These are phyloP conservation scores for Cepphus grylle DNA, from an alignment of 2,113 vertebrate species.

Conservation along the genomic window DNA sequence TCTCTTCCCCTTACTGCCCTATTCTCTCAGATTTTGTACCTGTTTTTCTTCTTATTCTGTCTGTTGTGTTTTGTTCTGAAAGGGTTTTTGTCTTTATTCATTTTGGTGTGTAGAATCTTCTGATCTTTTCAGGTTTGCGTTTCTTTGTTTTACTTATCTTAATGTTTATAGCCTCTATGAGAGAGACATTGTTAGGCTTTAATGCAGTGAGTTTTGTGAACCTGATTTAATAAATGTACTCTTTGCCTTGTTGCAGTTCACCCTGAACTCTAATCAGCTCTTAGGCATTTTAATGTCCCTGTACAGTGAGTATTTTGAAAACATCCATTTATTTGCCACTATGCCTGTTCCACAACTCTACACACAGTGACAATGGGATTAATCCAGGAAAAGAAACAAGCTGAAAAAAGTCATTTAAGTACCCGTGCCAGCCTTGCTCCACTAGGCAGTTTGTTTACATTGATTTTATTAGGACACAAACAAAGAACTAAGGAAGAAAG, in stretches of 20 bases:
- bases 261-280: neutral
- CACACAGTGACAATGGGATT: neutral
- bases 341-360: constrained; percentile 6
- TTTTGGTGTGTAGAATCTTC: neutral
- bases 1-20: neutral
- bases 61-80: neutral
- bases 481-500: constrained; percentile 14
- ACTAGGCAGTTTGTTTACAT: constrained; percentile 34
- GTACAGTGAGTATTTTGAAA: constrained; percentile 17
- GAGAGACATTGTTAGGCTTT: neutral
- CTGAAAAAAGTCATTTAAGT: constrained; percentile 1
- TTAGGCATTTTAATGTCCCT: constrained; percentile 12
- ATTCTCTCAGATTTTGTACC: neutral
- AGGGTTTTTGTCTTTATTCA: neutral
- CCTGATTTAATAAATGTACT: neutral
- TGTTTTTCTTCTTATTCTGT: neutral
- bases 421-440: constrained; percentile 1
- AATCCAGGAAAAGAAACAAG: neutral
- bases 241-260: neutral
- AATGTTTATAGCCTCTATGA: neutral
- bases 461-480: constrained; percentile 49
- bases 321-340: constrained; percentile 48
- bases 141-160: neutral
- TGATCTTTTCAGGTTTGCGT: neutral
- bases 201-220: neutral